phyloP scores from a whole-genome alignment of 2,888 invertebrate species.

The Oscheius sp. region DNA sequence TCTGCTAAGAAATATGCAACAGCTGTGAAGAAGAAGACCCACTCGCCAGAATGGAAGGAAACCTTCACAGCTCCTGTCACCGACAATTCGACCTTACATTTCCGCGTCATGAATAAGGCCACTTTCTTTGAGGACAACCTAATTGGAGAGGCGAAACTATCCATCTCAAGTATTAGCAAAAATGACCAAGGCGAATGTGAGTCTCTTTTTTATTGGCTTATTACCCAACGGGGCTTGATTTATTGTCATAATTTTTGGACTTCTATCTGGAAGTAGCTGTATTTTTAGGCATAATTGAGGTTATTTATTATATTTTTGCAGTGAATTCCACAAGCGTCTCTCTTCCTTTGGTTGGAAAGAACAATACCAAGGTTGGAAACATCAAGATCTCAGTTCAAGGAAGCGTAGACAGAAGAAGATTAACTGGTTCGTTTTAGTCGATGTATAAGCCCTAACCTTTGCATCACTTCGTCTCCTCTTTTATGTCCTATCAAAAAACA shows the following conservation, averaged over 20 bases:
- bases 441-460: background rate
- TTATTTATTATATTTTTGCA: constrained; percentile 34
- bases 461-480: background rate
- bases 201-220: constrained; percentile 21
- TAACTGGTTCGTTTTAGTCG: constrained; percentile 28
- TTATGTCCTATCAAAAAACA: background rate
- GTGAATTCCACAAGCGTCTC: constrained; percentile 55
- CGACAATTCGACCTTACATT: constrained; percentile 56
- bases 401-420: constrained; percentile 35
- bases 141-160: constrained; percentile 61
- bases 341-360: constrained; percentile 51
- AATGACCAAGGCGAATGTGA: constrained; percentile 67
- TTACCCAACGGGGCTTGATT: background rate
- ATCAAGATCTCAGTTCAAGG: constrained; percentile 31
- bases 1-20: constrained; percentile 53
- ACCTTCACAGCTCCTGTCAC: constrained; percentile 51
- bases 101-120: constrained; percentile 62
- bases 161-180: constrained; percentile 58
- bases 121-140: constrained; percentile 68
- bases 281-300: background rate
- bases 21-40: constrained; percentile 64
- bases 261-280: background rate
- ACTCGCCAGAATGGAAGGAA: constrained; percentile 68
- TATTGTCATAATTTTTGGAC: constrained; percentile 53
- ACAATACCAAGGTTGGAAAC: constrained; percentile 49